Evolutionary conservation across 2,888 invertebrate species (phyloP), one percentile per base, ranked within the genome.

Genomic region (Listrodromus nycthemerus): DNA sequence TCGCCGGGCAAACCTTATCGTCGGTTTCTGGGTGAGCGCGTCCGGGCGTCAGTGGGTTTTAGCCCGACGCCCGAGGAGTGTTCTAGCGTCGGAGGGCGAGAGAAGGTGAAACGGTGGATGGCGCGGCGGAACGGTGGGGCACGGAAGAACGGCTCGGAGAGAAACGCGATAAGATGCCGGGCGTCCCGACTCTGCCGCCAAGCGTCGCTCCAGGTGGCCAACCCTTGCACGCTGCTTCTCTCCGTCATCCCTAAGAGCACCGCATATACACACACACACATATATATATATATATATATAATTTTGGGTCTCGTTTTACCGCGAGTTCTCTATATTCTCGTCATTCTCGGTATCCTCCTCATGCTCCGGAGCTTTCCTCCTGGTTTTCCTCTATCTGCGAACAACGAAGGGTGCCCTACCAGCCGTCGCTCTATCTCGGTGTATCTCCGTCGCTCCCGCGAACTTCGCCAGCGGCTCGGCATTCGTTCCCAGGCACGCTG

Each of bases 21-120:
- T 91, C 89, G 92, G 90, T 92, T 92, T 92, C 92, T 92, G 91
- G 92, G 90, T 92, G 92, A 92, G 90, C 91, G 92, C 91, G 90
- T 91, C 90, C 90, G 87, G 89, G 91, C 92, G 92, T 91, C 91
- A 90, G 91, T 90, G 91, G 91, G 90, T 91, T 92, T 91, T 89
- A 91, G 91, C 88, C 89, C 89, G 88, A 85, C 87, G 87, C 76
- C 74, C 77, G 58, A 67, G 48, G 66, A 63, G 80, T 67, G 63
- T 74, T 30, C 52, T 33, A 41, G 61, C 41, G 61, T 80, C 69
- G 78, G 74, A 58, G 82, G 74, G 50, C 79, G 84, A 63, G 82
- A 80, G 85, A 87, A 83, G 84, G 87, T 80, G 82, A 87, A 86
- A 84, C 86, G 85, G 82, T 76, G 82, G 83, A 65, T 70, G 80